phyloP scores from a whole-genome alignment of 2,113 vertebrate species.

The Neotragus pygmaeus region DNA sequence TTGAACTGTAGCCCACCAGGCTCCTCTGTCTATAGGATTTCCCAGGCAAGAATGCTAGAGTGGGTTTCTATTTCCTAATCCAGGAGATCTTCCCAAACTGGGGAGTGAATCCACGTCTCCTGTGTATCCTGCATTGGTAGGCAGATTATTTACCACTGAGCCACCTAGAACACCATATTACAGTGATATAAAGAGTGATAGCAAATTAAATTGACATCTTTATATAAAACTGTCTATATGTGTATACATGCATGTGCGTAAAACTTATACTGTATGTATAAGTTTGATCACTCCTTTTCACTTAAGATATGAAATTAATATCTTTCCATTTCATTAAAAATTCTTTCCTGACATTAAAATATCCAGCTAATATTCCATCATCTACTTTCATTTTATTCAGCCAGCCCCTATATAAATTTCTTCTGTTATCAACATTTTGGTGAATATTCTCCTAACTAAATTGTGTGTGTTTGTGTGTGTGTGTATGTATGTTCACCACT shows the following conservation, averaged over 20 bases:
- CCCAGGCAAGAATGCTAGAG: not conserved
- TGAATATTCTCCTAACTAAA: not conserved
- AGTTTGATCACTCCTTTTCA: not conserved
- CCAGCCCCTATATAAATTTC: not conserved
- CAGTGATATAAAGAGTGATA: not conserved
- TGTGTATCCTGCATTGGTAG: not conserved
- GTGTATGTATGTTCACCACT: not conserved
- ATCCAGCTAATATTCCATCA: not conserved
- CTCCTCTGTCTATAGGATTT: not conserved
- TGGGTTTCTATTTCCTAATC: not conserved
- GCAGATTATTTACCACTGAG: not conserved
- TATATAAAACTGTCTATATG: not conserved
- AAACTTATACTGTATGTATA: too few species aligned
- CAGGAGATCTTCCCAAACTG: not conserved
- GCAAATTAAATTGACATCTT: not conserved
- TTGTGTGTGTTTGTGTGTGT: not conserved
- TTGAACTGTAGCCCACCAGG: not conserved
- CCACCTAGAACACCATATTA: not conserved
- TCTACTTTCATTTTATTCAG: not conserved
- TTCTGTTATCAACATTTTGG: not conserved
- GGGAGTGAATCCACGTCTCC: not conserved
- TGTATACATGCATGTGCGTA: not conserved
- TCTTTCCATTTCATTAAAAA: not conserved
- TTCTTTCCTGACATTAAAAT: not conserved
- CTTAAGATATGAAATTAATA: not conserved